These are phyloP conservation scores for Pseudochirops corinnae DNA, from an alignment of 2,797 vertebrate species.

Conservation along the genomic window DNA sequence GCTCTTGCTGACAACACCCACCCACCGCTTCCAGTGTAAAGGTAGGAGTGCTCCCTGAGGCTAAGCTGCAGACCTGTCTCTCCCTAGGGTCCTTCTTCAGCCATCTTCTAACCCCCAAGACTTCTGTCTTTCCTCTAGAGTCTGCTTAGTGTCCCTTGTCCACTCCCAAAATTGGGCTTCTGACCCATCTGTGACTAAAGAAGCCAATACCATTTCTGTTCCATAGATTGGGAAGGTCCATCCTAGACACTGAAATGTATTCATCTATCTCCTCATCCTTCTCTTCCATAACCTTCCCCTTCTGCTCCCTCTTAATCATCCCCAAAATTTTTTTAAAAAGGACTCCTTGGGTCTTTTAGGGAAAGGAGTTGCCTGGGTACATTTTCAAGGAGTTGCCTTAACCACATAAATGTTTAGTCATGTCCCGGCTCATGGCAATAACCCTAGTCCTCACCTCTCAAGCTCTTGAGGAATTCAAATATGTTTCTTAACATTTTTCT, in stretches of 20 bases:
- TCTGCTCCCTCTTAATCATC: not conserved
- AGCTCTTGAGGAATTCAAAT: not conserved
- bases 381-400: not conserved
- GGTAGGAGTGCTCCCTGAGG: constrained; percentile 84
- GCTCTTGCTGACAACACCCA: constrained; percentile 96
- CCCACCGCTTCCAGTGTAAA: constrained; percentile 97
- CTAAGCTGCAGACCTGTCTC: not conserved
- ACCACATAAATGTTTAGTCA: not conserved
- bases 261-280: not conserved
- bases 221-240: not conserved
- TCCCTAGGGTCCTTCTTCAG: not conserved
- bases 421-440: not conserved
- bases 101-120: not conserved
- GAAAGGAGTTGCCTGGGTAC: not conserved
- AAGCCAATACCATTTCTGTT: not conserved
- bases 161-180: not conserved
- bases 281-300: not conserved
- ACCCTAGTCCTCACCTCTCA: not conserved
- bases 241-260: not conserved
- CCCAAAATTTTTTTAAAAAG: not conserved
- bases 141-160: not conserved
- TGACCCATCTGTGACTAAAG: not conserved
- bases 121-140: not conserved
- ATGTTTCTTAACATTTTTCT: not conserved
- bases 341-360: not conserved